Conservation (phyloP, 2,113 vertebrate species). For the Vulpes vulpes region DNA sequence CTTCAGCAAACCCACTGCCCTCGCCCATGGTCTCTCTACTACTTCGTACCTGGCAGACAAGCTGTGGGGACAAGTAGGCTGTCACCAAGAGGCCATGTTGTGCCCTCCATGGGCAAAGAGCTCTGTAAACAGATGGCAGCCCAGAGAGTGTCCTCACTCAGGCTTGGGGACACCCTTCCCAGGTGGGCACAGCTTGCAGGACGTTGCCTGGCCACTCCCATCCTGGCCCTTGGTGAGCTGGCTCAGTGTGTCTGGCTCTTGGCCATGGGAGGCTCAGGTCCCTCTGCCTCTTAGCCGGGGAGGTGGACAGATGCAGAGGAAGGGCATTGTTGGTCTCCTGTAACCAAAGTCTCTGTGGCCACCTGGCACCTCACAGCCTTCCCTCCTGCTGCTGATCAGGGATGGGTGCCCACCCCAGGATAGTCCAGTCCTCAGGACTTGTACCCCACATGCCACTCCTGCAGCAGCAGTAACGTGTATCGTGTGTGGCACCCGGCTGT, state of each 20-base stretch:
- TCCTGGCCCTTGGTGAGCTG: not conserved
- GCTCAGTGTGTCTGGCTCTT: not conserved
- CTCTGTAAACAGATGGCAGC: not conserved
- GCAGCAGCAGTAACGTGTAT: rapidly evolving
- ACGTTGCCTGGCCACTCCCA: not conserved
- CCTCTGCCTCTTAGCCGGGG: not conserved
- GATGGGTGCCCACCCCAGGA: not conserved
- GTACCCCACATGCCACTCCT: not conserved
- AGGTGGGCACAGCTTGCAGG: not conserved
- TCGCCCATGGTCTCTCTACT: not conserved
- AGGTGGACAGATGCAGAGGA: not conserved
- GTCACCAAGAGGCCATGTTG: not conserved
- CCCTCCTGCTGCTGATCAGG: not conserved
- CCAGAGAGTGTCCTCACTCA: rapidly evolving
- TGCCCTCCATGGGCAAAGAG: not conserved
- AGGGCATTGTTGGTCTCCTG: not conserved
- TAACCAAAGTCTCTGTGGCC: not conserved
- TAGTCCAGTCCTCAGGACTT: not conserved
- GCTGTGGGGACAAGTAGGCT: not conserved
- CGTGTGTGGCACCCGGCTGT: rapidly evolving
- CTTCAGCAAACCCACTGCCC: not conserved
- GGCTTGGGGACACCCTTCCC: not conserved
- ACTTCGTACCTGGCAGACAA: not conserved
- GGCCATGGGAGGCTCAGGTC: not conserved
- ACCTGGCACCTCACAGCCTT: not conserved